These are phyloP conservation scores for Danionella cerebrum DNA, from an alignment of 2,113 vertebrate genomes.

Conservation along the genomic window DNA sequence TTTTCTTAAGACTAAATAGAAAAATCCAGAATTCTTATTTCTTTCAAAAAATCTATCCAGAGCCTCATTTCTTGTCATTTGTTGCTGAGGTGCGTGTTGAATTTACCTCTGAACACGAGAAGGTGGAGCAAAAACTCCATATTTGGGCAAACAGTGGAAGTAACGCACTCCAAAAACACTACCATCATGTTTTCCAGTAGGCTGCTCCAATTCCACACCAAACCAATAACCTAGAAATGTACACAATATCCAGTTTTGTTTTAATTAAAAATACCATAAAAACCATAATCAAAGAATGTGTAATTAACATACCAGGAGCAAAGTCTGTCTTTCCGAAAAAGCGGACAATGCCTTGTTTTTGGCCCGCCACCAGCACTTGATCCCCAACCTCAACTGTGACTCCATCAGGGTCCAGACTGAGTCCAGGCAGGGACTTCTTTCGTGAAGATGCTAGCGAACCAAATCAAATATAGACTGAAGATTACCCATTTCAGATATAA, in stretches of 20 bases:
- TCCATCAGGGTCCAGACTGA: slow-evolving; percentile 75
- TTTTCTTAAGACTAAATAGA: no score
- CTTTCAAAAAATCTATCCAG: no score
- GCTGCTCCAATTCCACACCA: slow-evolving; percentile 79
- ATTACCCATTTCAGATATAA: not conserved
- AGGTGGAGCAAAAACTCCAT: slow-evolving; percentile 85
- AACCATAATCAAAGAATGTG: not conserved
- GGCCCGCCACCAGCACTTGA: slow-evolving; percentile 82
- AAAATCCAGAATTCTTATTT: no score
- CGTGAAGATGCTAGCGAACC: slow-evolving; percentile 52
- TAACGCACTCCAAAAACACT: slow-evolving; percentile 87
- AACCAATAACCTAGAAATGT: slow-evolving; percentile 79
- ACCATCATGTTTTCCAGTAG: slow-evolving; percentile 84
- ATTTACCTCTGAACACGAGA: slow-evolving; percentile 82
- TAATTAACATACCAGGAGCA: slow-evolving; percentile 68
- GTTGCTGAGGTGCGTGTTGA: not conserved
- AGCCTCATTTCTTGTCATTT: no score
- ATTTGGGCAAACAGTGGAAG: slow-evolving; percentile 78
- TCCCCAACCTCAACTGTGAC: slow-evolving; percentile 79
- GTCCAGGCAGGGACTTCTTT: slow-evolving; percentile 72
- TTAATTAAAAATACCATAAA: no score
- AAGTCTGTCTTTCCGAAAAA: slow-evolving; percentile 89
- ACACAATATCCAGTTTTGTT: not conserved
- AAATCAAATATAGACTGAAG: not conserved
- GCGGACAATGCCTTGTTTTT: slow-evolving; percentile 77